Percentiles rank a stretch among this genome's conserved stretches.
phyloP scores from a whole-genome alignment of 2,797 vertebrate genomes.

The Ctenochaetus hawaiiensis region DNA sequence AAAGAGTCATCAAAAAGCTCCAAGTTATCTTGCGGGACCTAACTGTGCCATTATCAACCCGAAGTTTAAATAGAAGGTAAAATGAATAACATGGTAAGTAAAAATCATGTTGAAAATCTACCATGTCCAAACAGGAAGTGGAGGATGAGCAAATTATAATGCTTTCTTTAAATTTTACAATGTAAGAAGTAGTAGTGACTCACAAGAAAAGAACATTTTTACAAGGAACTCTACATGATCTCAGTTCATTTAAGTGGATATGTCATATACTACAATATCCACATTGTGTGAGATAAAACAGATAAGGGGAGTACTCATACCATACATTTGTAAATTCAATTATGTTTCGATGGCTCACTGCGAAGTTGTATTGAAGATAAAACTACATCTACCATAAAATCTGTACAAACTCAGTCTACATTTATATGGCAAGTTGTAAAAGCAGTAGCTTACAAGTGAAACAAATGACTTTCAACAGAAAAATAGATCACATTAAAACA shows the following conservation, averaged over 20 bases:
- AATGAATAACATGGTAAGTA: slow-evolving; percentile 35
- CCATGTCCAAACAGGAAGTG: slow-evolving; percentile 50
- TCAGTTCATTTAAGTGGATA: slow-evolving; percentile 51
- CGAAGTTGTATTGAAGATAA: slow-evolving; percentile 74
- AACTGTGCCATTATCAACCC: slow-evolving; percentile 42
- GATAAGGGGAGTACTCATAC: slow-evolving; percentile 58
- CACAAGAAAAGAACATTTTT: slow-evolving; percentile 43
- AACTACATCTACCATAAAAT: slow-evolving; percentile 81
- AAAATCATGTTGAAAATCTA: slow-evolving; percentile 48
- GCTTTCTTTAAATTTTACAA: slow-evolving; percentile 64
- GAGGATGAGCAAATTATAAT: slow-evolving; percentile 57
- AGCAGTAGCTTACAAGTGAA: slow-evolving; percentile 71
- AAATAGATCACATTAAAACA: slow-evolving; percentile 75
- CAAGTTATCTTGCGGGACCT: slow-evolving; percentile 30
- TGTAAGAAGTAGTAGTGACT: slow-evolving; percentile 67
- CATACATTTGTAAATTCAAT: slow-evolving; percentile 62
- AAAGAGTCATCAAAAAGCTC: slow-evolving; percentile 30
- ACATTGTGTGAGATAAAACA: slow-evolving; percentile 50
- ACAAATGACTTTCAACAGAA: slow-evolving; percentile 58
- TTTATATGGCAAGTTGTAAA: slow-evolving; percentile 77
- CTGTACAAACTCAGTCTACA: slow-evolving; percentile 82
- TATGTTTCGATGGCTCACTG: slow-evolving; percentile 77
- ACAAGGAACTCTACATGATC: slow-evolving; percentile 57
- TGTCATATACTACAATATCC: slow-evolving; percentile 54
- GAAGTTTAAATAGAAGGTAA: slow-evolving; percentile 26